Evolutionary conservation across 2,888 invertebrate genomes (phyloP).

Genomic region (Ophioninae sp.): DNA sequence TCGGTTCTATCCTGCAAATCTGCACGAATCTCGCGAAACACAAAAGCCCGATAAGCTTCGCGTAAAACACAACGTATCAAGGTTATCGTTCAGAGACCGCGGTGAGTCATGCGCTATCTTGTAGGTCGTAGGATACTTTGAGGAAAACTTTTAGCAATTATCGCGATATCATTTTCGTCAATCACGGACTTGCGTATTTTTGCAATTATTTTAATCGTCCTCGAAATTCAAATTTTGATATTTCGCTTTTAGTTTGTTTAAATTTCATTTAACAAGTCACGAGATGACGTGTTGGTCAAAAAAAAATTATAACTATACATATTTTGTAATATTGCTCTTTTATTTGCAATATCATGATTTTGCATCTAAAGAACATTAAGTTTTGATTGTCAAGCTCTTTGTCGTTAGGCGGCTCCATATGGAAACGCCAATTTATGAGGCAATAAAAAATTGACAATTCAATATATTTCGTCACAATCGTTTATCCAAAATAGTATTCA

Average conservation of each 20-base stretch:
- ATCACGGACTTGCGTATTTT: background rate
- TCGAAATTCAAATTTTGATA: background rate
- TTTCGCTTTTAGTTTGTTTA: background rate
- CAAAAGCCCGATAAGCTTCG: background rate
- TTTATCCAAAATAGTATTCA: no score
- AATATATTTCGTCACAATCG: no score
- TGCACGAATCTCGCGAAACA: background rate
- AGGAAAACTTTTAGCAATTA: background rate
- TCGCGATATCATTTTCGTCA: background rate
- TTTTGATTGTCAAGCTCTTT: no score
- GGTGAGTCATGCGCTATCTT: conserved; percentile 28
- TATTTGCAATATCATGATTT: no score
- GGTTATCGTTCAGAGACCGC: conserved; percentile 13
- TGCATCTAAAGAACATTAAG: no score
- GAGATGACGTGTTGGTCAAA: no score
- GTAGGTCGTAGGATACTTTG: background rate
- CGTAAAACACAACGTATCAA: background rate
- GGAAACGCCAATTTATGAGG: no score
- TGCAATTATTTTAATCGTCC: background rate
- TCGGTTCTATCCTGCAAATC: background rate
- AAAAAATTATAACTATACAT: no score
- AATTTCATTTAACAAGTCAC: background rate
- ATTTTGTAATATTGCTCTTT: no score
- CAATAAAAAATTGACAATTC: no score
- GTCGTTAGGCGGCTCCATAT: no score